These are phyloP conservation scores for Chrosomus eos DNA, from an alignment of 2,797 vertebrate species.

Conservation along the genomic window DNA sequence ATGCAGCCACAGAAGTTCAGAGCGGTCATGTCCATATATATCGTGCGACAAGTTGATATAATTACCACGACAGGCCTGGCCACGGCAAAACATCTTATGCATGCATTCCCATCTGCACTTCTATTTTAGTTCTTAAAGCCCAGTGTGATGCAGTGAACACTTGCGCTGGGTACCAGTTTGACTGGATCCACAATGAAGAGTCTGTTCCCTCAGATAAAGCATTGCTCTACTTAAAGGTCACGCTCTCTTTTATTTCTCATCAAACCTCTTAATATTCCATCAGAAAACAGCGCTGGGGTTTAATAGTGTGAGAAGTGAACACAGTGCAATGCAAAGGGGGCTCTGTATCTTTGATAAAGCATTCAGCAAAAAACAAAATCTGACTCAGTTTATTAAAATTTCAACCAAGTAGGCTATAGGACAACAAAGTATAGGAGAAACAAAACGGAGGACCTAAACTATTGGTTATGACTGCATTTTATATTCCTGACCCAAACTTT, in stretches of 20 bases:
- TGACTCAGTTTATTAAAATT: not conserved
- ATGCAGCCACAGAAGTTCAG: not conserved
- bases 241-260: slow-evolving; percentile 10
- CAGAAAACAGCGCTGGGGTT: not conserved
- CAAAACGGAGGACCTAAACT: not conserved
- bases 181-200: slow-evolving; percentile 33
- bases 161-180: slow-evolving; percentile 48
- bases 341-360: not conserved
- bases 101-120: slow-evolving; percentile 11
- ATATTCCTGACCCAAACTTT: slow-evolving; percentile 20
- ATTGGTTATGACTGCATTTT: not conserved
- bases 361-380: not conserved
- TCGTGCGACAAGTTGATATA: not conserved
- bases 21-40: not conserved
- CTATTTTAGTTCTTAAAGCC: slow-evolving; percentile 29
- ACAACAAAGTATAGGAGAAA: not conserved
- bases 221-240: slow-evolving; percentile 24
- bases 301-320: not conserved
- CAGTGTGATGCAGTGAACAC: slow-evolving; percentile 31
- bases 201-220: slow-evolving; percentile 36
- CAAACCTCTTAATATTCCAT: slow-evolving; percentile 17
- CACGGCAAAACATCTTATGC: not conserved
- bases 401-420: not conserved
- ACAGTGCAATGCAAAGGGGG: not conserved
- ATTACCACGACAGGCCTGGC: not conserved